Base-by-base conservation (phyloP, 2,888 invertebrate species). In the Agrilus biguttatus region DNA sequence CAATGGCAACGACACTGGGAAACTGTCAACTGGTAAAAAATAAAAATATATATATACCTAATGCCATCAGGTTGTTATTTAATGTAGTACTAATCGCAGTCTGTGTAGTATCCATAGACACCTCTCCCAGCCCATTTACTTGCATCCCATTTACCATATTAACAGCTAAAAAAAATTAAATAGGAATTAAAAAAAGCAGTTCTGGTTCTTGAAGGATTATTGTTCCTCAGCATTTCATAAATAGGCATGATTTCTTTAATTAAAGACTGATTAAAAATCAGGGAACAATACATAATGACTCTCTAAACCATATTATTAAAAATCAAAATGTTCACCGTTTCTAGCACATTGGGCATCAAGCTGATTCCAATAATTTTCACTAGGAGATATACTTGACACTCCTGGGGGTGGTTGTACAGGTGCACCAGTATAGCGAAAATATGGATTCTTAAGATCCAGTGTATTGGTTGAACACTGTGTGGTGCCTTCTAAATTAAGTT, bases 361-460 rank as follows among this genome's bases (percentile, higher is more conserved):
- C 43, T 85, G 83, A 53, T 80, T 78, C 91, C 91, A 92, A 59
- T 90, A 91, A 43, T 80, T 77, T 67, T 97, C 96, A 58, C 91
- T 93, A 0, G 97, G 96, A 2, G 95, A 93, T 39, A 83, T 80
- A 46, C 80, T 83, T 59, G 86, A 87, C 39, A 86, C 83, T 10
- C 95, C 92, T 1, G 95, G 95, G 7, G 95, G 95, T 1, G 93
- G 87, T 43, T 86, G 83, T 1, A 88, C 87, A 0, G 93, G 88
- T 21, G 89, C 88, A 14, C 92, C 93, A 2, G 92, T 91, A 61
- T 93, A 95, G 61, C 96, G 80, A 67, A 97, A 97, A 75, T 93
- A 96, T 0, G 97, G 96, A 70, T 97, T 97, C 72, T 97, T 97
- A 57, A 98, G 73, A 67, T 98, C 97, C 59, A 98, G 73, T 13